Evolutionary conservation across 2,797 vertebrate species (phyloP), one percentile per base, ranked within the genome.

Genomic region (Acanthopagrus latus): DNA sequence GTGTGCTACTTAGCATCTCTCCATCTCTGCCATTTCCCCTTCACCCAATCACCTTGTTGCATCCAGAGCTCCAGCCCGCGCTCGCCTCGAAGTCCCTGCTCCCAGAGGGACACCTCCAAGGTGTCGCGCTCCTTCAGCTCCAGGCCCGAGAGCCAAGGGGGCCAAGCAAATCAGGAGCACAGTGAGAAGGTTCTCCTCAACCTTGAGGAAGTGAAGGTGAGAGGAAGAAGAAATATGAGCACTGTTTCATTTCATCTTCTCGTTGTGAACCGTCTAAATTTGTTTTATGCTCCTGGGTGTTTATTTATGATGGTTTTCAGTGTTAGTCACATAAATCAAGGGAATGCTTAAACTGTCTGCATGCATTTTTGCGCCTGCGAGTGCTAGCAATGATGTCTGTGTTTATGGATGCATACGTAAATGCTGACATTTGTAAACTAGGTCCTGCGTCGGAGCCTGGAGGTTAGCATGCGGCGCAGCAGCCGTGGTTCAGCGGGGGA

Each of bases 361-460:
- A 3, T 59, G 18, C 58, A 21, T 50, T 20, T 71, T 50, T 69
- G 20, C 3, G 20, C 48, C 65, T 59, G 56, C 23, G 3, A 21
- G 69, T 47, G 12, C 46, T 62, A 13, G n/a, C 29, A 68, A 38
- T 48, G 62, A 71, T 58, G 59, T 54, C 20, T 50, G 12, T 1
- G 50, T 71, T 62, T 63, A 75, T 38, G 23, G 56, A 56, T 72
- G 74, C 38, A 5, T 62, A 23, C 75, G 48, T 78, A 73, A 81
- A 86, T 3, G 23, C 67, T 84, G 86, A 84, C 75, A 73, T 77
- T 86, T 66, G 23, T 69, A 71, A 79, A 68, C 68, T 89, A 99
- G 98, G 94, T 95, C 51, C 88, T 97, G 82, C 95, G 95, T 51
- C 95, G 90, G 83, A 98, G 95, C 86, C 94, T 97, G 87, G 95